Evolutionary conservation across 2,113 vertebrate species (phyloP).

Genomic region (Urocolius indicus): DNA sequence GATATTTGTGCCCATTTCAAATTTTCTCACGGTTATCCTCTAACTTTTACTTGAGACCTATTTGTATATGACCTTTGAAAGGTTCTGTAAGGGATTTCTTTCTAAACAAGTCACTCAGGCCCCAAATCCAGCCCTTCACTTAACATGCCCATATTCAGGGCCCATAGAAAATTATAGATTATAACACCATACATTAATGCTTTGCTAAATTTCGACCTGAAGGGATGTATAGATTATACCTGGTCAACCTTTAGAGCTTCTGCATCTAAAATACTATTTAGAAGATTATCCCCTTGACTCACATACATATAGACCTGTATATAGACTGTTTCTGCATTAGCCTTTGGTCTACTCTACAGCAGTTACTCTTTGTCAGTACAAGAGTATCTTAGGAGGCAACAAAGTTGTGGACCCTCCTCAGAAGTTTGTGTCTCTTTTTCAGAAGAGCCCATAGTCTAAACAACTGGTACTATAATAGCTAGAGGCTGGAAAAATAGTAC

Average conservation of each 20-base stretch:
- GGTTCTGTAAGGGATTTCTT: neutral
- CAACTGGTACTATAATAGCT: neutral
- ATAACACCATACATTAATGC: constrained; percentile 9
- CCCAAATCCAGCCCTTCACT: neutral
- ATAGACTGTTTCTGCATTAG: neutral
- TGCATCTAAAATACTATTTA: constrained; percentile 33
- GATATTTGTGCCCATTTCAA: neutral
- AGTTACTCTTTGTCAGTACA: neutral
- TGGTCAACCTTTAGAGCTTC: constrained; percentile 2
- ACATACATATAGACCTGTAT: neutral
- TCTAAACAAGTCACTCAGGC: neutral
- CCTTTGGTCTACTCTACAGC: neutral
- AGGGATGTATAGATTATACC: constrained; percentile 45
- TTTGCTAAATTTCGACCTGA: constrained; percentile 29
- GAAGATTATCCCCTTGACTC: constrained; percentile 32
- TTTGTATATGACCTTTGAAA: neutral
- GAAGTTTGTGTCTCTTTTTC: neutral
- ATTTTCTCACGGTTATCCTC: neutral
- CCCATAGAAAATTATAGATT: constrained; percentile 25
- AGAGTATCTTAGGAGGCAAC: neutral
- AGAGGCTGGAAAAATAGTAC: neutral
- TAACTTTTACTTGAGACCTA: neutral
- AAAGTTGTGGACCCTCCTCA: neutral
- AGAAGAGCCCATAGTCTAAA: neutral
- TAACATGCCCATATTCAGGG: neutral